Conservation (phyloP, 37 sponge, comb jelly and placozoan species). For the Mnemiopsis leidyi region DNA sequence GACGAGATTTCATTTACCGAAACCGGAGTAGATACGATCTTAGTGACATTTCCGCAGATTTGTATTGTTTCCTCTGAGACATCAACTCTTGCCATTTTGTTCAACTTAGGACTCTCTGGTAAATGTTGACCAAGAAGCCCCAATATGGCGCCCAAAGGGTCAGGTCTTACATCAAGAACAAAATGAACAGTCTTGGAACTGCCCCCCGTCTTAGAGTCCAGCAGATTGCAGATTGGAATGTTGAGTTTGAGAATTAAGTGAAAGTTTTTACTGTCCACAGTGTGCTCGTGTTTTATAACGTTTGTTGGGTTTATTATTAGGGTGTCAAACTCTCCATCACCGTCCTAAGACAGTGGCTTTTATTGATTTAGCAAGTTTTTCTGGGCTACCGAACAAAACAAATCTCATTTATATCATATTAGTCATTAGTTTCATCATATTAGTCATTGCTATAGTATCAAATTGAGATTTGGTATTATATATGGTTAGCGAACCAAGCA, state of each 20-base stretch:
- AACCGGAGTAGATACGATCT: neutral
- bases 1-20: too few species aligned
- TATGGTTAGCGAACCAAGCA: too few species aligned
- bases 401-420: too few species aligned
- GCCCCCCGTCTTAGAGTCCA: neutral
- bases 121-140: neutral
- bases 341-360: neutral
- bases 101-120: conserved; percentile 37
- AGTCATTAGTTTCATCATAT: too few species aligned
- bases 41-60: conserved; percentile 8
- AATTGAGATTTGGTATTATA: too few species aligned
- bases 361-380: too few species aligned
- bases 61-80: conserved; percentile 42
- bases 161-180: neutral
- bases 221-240: neutral
- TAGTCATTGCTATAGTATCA: too few species aligned
- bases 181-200: conserved; percentile 11
- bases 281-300: conserved; percentile 11
- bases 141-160: conserved; percentile 28
- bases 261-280: neutral
- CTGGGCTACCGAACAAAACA: too few species aligned
- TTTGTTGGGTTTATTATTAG: neutral
- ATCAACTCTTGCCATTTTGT: conserved; percentile 13
- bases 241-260: conserved; percentile 14
- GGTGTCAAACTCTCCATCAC: conserved; percentile 29